Percentiles rank a stretch among this genome's conserved stretches.
Evolutionary conservation across 2,113 vertebrate genomes (phyloP).

Genomic region (Cephalopholis sonnerati): DNA sequence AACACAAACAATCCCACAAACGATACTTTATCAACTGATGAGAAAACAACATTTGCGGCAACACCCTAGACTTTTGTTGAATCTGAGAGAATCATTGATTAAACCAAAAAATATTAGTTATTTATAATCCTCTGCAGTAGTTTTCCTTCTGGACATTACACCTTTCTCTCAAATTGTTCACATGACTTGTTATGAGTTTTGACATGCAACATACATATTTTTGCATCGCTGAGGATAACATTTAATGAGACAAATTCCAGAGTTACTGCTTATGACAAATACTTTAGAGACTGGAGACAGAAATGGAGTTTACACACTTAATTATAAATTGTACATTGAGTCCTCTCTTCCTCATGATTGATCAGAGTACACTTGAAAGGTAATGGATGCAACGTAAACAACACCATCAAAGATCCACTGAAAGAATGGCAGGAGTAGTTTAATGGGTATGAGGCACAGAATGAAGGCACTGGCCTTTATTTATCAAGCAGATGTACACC

Average conservation of each 20-base stretch:
- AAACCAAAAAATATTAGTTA: conserved; percentile 61
- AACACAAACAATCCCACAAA: conserved; percentile 89
- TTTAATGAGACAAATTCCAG: conserved; percentile 73
- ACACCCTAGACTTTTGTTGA: conserved; percentile 64
- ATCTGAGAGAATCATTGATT: conserved; percentile 65
- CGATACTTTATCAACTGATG: conserved; percentile 80
- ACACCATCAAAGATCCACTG: conserved; percentile 31
- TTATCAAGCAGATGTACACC: conserved; percentile 56
- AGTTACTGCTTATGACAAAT: conserved; percentile 62
- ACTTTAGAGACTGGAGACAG: conserved; percentile 59
- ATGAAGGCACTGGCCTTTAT: conserved; percentile 74
- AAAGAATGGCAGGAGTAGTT: conserved; percentile 23
- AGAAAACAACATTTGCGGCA: conserved; percentile 76
- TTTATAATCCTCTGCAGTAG: conserved; percentile 64
- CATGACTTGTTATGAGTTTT: conserved; percentile 66
- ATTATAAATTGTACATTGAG: conserved; percentile 57
- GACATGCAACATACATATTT: conserved; percentile 83
- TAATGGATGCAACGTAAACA: conserved; percentile 28
- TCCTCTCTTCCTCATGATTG: conserved; percentile 21
- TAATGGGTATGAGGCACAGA: conserved; percentile 67
- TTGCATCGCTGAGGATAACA: conserved; percentile 77
- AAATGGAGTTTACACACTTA: conserved; percentile 57
- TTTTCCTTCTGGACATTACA: conserved; percentile 76
- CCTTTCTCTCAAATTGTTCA: conserved; percentile 60
- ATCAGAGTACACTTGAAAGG: conserved; percentile 32